These are phyloP conservation scores for Arenaria interpres DNA, from an alignment of 2,113 vertebrate genomes.

Conservation along the genomic window DNA sequence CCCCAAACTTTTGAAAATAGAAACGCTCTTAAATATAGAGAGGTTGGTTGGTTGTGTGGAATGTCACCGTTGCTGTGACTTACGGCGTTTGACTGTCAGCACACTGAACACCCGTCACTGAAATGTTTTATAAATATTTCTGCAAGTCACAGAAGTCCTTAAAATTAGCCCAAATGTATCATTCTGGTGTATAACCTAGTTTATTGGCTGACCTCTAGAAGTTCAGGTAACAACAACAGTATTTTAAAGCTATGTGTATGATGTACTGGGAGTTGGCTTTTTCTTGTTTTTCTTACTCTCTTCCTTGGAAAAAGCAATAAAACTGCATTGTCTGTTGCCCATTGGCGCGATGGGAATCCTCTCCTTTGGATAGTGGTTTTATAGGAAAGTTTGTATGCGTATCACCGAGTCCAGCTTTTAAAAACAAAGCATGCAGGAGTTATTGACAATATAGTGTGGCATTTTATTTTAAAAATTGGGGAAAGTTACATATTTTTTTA, in stretches of 20 bases:
- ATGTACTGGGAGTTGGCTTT: not conserved
- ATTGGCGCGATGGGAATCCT: slow-evolving; percentile 39
- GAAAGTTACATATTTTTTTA: slow-evolving; percentile 78
- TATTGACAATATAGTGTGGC: slow-evolving; percentile 68
- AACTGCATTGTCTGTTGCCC: slow-evolving; percentile 73
- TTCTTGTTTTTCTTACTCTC: slow-evolving; percentile 37
- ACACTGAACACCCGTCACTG: not conserved
- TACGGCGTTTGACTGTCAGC: not conserved
- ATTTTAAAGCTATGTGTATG: not conserved
- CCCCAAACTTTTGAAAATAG: not conserved
- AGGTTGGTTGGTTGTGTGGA: not conserved
- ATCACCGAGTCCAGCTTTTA: slow-evolving; percentile 68
- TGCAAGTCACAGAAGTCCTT: not conserved
- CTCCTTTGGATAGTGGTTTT: slow-evolving; percentile 62
- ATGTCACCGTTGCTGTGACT: not conserved
- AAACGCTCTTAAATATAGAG: not conserved
- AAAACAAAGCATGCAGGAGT: slow-evolving; percentile 63
- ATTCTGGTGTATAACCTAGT: not conserved
- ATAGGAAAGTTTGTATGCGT: slow-evolving; percentile 70
- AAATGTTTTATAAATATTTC: slow-evolving; percentile 30
- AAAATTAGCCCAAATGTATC: not conserved
- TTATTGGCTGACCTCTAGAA: not conserved
- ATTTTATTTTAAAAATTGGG: slow-evolving; percentile 75
- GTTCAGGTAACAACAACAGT: not conserved
- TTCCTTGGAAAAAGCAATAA: slow-evolving; percentile 77